A percentile compares a stretch with the other conserved stretches of the same genome.
Conservation (phyloP, 2,888 invertebrate genomes). For the Ceraclea dissimilis region DNA sequence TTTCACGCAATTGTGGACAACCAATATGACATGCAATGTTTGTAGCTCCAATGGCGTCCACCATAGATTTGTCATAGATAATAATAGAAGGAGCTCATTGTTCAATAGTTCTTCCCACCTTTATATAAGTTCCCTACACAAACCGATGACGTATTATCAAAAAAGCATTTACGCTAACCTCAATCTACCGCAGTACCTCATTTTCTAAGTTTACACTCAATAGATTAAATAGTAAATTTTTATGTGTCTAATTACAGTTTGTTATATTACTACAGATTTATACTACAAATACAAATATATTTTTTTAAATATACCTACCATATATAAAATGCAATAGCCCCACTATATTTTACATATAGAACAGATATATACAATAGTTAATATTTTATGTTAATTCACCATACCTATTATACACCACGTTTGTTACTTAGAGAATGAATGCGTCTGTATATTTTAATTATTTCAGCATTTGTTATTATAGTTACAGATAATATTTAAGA, state of each 20-base stretch:
- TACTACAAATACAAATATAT: conserved; percentile 44
- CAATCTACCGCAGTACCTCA: conserved; percentile 26
- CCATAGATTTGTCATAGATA: no score
- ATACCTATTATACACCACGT: conserved; percentile 8
- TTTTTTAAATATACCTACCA: conserved; percentile 47
- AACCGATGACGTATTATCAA: conserved; percentile 11
- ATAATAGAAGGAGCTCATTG: no score
- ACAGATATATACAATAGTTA: conserved; percentile 23
- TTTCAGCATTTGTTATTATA: conserved; percentile 17
- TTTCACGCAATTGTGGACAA: no score
- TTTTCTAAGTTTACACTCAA: conserved; percentile 26
- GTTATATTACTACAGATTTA: background rate
- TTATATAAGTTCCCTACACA: no score
- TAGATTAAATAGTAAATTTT: conserved; percentile 20
- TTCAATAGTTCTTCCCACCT: no score
- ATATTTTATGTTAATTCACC: background rate
- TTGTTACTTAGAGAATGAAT: conserved; percentile 26
- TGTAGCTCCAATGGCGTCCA: no score
- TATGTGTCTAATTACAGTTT: conserved; percentile 10
- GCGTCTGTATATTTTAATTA: conserved; percentile 19
- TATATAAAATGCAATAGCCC: conserved; percentile 48
- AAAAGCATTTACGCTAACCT: conserved; percentile 14
- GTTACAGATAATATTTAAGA: conserved; percentile 5
- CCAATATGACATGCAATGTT: no score
- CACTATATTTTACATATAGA: conserved; percentile 24